Base-by-base conservation (phyloP, 2,113 vertebrate species). In the Catharus minimus region DNA sequence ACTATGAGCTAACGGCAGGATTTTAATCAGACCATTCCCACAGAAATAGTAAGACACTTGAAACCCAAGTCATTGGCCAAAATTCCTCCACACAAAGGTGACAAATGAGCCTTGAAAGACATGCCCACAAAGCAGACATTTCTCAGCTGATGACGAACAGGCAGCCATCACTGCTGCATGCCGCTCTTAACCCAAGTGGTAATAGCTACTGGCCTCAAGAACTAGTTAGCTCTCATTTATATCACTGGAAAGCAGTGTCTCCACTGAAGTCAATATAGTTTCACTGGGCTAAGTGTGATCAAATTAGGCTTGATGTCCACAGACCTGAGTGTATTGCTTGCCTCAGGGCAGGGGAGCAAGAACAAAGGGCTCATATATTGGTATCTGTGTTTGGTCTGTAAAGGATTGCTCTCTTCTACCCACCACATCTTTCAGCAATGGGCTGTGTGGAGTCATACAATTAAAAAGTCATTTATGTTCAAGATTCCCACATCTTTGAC, bases 221-320 rank as follows among this genome's bases (percentile, higher is more conserved):
- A 84, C 74, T 89, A 75, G 89, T 91, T 95, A 94, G 33, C 46
- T 90, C 83, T 89, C 92, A 92, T 92, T 91, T 92, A 72, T 94
- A 86, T 86, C 83, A 43, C 68, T 65, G 77, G 77, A 84, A 95
- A 93, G 69, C 93, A 87, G 92, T 69, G 78, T 89, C 86, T 95
- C 50, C 78, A 73, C 90, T 1, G 65, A 91, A 94, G 92, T 95
- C 92, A 92, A 91, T 90, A 94, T 44, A 87, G 89, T 87, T 96
- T 92, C 89, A 74, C 67, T 47, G 78, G 74, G 93, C 86, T 94
- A 84, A 90, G 66, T 38, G 74, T 30, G 84, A 95, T 95, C 94
- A 95, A 94, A 93, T 96, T 94, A 93, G 90, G 71, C 94, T 93
- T 15, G 4, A 79, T 89, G 92, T 90, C 92, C 90, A 75, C 93